Evolutionary conservation across 2,797 vertebrate genomes (phyloP).

Genomic region (Chaetophractus vellerosus): DNA sequence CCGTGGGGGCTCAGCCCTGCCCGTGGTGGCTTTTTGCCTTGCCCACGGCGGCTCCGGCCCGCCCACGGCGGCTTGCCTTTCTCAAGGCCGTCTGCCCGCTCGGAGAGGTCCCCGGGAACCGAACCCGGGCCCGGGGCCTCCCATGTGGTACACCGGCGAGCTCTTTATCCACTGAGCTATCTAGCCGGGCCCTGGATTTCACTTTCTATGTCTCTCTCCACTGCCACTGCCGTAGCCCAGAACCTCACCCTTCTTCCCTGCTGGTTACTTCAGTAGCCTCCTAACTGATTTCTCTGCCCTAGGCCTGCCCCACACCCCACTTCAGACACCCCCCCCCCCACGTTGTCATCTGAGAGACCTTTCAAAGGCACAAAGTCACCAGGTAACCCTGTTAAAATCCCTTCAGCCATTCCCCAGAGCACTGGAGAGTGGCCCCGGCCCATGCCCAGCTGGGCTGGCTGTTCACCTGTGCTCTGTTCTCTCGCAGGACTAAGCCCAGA

Average conservation of each 20-base stretch:
- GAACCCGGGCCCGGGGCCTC: no score
- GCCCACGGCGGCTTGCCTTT: no score
- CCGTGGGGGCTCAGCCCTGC: no score
- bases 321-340: neutral
- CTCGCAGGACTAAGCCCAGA: neutral
- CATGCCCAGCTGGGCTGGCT: neutral
- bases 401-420: neutral
- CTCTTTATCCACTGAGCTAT: no score
- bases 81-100: no score
- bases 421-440: neutral
- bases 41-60: no score
- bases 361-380: neutral
- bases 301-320: neutral
- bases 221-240: neutral
- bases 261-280: neutral
- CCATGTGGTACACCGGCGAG: no score
- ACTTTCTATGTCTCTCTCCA: neutral
- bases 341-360: neutral
- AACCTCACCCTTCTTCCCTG: neutral
- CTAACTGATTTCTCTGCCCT: neutral
- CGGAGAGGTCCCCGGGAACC: no score
- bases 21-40: no score
- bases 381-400: neutral
- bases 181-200: no score
- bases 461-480: neutral